Evolutionary conservation across 1,140 invertebrate genomes (phyloP), one percentile per base, ranked within the genome.

Genomic region (Drosophila lini): DNA sequence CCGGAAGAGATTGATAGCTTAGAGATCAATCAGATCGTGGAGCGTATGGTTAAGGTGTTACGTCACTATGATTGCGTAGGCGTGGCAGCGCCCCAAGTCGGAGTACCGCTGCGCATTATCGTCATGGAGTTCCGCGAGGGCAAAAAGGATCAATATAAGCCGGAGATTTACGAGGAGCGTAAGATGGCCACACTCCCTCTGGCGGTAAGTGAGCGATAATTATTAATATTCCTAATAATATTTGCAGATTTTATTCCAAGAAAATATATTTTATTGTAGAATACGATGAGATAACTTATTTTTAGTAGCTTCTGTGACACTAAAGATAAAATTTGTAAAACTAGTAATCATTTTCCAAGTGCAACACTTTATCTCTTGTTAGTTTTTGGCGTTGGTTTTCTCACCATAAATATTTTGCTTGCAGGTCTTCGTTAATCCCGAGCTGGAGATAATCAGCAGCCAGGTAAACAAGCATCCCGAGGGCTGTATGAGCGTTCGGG

Each of bases 351-450:
- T 53, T 22, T 15, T 34, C 16, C 50, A 31, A 13, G 11, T 50
- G 31, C 10, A 45, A 2, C 13, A 0, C 38, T 10, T 42, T 38
- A 53, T 53, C 52, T 38, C 7, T 10, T 5, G 16, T 36, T 53
- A 53, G 32, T 22, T 53, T 47, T n/a, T 1, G 15, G 0, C 11
- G 41, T 40, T 28, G 13, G 16, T 22, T 19, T 59, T n/a, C 31
- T 44, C 11, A 13, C 9, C 22, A 32, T 38, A 34, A 55, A 57
- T 59, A 28, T 28, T 45, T 15, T 78, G n/a, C 32, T 7, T 44
- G 90, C 92, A 95, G 94, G 94, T 96, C 19, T 94, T 96, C 80
- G 94, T 97, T 44, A 97, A 97, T 93, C 96, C 96, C 3, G 92
- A 92, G 77, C 88, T 97, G 61, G 95, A 95, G 93, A 92, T 96